Percentiles rank a stretch among this genome's conserved stretches.
These are phyloP conservation scores for Sisor rabdophorus DNA, from an alignment of 2,113 vertebrate species.

Conservation along the genomic window DNA sequence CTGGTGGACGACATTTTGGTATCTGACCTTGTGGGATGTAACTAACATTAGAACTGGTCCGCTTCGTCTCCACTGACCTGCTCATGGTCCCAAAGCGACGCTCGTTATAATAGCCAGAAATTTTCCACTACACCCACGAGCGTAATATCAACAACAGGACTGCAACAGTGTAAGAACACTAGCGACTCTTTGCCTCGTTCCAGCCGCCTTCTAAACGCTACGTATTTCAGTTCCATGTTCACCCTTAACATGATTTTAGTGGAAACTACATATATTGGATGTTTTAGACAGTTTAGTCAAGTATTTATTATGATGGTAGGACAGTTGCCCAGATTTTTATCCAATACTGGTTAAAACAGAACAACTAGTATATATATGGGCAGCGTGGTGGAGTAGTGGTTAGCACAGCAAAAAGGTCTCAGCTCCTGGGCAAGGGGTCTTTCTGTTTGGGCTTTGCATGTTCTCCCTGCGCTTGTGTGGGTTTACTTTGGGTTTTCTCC, in stretches of 20 bases:
- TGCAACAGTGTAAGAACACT: background rate
- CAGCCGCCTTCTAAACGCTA: background rate
- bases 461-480: no score
- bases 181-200: background rate
- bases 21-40: slow-evolving; percentile 11
- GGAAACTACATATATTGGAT: no score
- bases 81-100: background rate
- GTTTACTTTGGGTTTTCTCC: no score
- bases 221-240: background rate
- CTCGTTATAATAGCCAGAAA: background rate
- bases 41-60: slow-evolving; percentile 36
- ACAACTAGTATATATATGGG: no score
- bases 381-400: no score
- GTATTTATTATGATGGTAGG: no score
- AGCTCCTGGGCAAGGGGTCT: no score
- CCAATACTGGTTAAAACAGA: no score
- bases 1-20: background rate
- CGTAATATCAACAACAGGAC: background rate
- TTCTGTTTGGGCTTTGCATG: no score
- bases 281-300: no score
- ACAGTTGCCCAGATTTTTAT: no score
- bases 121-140: slow-evolving; percentile 32
- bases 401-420: no score
- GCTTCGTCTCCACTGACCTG: background rate
- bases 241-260: background rate